Base-by-base conservation (phyloP, 2,888 invertebrate genomes). In the Ophion ventricosus region DNA sequence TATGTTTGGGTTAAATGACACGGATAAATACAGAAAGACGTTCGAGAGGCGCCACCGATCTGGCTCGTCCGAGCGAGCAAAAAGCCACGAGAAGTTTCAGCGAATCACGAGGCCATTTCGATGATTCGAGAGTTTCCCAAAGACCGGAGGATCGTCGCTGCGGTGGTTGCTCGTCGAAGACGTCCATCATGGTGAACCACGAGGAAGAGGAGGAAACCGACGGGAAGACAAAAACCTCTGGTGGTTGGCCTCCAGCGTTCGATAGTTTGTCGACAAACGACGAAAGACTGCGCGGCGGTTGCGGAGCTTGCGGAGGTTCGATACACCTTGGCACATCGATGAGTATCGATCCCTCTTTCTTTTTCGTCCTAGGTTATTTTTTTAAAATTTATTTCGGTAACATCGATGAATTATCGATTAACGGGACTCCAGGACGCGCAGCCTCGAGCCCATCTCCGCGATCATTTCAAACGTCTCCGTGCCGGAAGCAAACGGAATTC, bases 281-380 rank as follows among this genome's bases (percentile, higher is more conserved):
- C 56, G 73, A 72, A 56, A 85, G 84, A 77, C 26, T 61, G 25
- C 78, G 77, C 8, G 74, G 79, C 17, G 85, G 82, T 78, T 84
- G 85, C 74, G 85, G 86, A 57, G 79, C 78, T 61, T 84, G 85
- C 79, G 82, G 84, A 84, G 78, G 80, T 70, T 85, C 57, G 57
- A n/a, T 20, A 79, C 78, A 75, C 82, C 81, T 59, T 77, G 35
- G 26, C 20, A 20, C n/a, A 61, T 59, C 82, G 69, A 7, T 1
- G 10, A 61, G 23, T 59, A 64, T 25, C n/a, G 35, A 79, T 49
- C 10, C 43, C 54, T 26, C 14, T 25, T 64, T 25, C 35, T 76
- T 80, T 77, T 85, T 63, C 73, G 67, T 67, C 67, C 70, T 72
- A 72, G 49, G 59, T 57, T 1, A 17, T 43, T 11, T 14, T 11